Evolutionary conservation across 2,113 vertebrate genomes (phyloP).

Genomic region (Corythaeola cristata): DNA sequence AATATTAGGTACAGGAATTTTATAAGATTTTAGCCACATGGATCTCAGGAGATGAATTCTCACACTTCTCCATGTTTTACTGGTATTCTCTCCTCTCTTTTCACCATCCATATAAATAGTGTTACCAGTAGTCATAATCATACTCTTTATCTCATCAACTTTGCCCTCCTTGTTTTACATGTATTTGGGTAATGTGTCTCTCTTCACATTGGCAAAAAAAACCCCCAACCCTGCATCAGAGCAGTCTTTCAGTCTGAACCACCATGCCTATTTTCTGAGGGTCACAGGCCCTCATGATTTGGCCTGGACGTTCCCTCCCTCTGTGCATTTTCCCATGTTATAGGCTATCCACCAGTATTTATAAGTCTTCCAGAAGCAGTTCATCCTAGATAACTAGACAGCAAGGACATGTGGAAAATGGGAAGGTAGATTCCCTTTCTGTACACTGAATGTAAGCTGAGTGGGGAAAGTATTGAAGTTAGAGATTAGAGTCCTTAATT

Average conservation of each 20-base stretch:
- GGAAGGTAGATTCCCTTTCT: background rate
- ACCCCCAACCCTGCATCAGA: background rate
- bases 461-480: background rate
- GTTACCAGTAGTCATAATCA: background rate
- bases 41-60: background rate
- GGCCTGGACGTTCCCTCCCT: background rate
- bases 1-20: background rate
- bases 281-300: background rate
- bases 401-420: background rate
- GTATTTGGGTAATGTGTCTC: background rate
- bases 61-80: background rate
- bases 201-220: background rate
- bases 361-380: background rate
- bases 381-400: background rate
- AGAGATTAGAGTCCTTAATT: background rate
- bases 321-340: background rate
- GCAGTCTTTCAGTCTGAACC: background rate
- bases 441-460: background rate
- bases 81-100: background rate
- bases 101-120: background rate
- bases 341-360: background rate
- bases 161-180: background rate
- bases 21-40: background rate
- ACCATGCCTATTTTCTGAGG: background rate
- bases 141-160: background rate